Base-by-base conservation (phyloP, 2,113 vertebrate genomes). In the Thamnaconus septentrionalis region DNA sequence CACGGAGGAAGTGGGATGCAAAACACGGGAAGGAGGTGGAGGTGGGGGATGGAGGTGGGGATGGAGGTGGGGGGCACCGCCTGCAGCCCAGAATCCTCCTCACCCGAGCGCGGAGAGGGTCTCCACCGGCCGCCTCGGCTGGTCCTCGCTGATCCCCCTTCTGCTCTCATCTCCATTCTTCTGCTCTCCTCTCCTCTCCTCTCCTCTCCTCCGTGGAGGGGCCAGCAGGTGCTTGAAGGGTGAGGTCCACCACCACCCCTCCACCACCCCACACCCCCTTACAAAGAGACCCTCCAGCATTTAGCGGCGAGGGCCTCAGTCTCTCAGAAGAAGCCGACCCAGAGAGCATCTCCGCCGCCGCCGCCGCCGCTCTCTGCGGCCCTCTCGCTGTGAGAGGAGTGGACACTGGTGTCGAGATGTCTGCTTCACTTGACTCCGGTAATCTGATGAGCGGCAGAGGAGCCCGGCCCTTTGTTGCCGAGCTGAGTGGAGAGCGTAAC, bases 341-440 rank as follows among this genome's bases (percentile, higher is more conserved):
- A 87, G 81, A 82, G 82, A 81, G 57, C 80, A 77, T 87, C 79
- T 81, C 83, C 84, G 84, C 63, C 1, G 18, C 18, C 84, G 84
- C 63, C 1, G 18, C 18, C 76, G 9, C 40, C 57, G 74, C 61
- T 81, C 63, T 74, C 58, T 64, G 67, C 48, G 5, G 76, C 73
- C 69, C 71, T 59, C 72, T 81, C 18, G 3, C 76, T 56, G 68
- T 57, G 67, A 71, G 79, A 79, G 8, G 75, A 61, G 81, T 64
- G 56, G 73, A 64, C 55, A 63, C 18, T 31, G 53, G 72, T 53
- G 51, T 65, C 18, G 55, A 50, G 80, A 78, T 78, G 73, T 67
- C 53, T 42, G 53, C 69, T 45, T 57, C 82, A 89, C 88, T 88
- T 87, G 86, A 86, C 88, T 87, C 71, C 0, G 48, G 43, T 87